These are phyloP conservation scores for Pectinophora gossypiella DNA, from an alignment of 1,140 invertebrate species.

Conservation along the genomic window DNA sequence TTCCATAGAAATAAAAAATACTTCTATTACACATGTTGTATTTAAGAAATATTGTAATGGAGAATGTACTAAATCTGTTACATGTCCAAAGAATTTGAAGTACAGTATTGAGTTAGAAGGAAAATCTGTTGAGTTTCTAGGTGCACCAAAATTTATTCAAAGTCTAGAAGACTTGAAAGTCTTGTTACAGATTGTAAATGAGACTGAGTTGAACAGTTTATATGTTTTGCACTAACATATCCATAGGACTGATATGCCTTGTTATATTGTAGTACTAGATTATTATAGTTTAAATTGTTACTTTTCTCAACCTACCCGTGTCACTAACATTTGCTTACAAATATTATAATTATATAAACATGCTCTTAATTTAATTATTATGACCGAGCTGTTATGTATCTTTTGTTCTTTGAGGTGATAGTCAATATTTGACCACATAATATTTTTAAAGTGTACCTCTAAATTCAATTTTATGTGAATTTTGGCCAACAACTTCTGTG, in stretches of 20 bases:
- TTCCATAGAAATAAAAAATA: conserved; percentile 1
- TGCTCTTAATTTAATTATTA: too few relatives aligned
- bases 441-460: too few relatives aligned
- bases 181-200: conserved; percentile 71
- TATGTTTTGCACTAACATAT: conserved; percentile 51
- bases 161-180: conserved; percentile 68
- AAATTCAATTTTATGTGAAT: too few relatives aligned
- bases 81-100: conserved; percentile 62
- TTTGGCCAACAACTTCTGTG: too few relatives aligned
- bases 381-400: too few relatives aligned
- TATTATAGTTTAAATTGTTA: neutral
- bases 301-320: too few relatives aligned
- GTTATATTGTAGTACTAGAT: neutral
- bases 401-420: too few relatives aligned
- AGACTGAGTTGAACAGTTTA: conserved; percentile 59
- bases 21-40: conserved; percentile 48
- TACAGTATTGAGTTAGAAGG: conserved; percentile 63
- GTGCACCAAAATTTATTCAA: conserved; percentile 67
- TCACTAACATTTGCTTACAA: neutral
- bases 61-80: conserved; percentile 57
- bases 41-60: conserved; percentile 62
- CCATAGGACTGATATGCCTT: neutral
- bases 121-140: conserved; percentile 64
- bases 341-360: neutral
- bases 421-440: too few relatives aligned